These are phyloP conservation scores for Portevinia maculata DNA, from an alignment of 2,888 invertebrate species.

Conservation along the genomic window DNA sequence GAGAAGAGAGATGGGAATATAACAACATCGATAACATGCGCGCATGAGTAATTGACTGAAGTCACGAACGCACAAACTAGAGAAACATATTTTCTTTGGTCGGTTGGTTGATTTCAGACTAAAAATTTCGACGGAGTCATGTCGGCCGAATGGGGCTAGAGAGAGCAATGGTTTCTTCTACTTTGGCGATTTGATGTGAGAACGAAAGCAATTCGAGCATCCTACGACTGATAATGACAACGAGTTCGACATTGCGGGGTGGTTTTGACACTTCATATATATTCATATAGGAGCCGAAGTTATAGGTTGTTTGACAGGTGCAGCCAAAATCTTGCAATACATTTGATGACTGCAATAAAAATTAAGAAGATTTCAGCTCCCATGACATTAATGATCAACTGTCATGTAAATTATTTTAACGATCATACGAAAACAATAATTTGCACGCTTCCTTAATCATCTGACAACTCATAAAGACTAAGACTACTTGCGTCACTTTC, in stretches of 20 bases:
- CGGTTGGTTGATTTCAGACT: slow-evolving; percentile 49
- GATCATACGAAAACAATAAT: neutral
- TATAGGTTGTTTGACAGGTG: too few species aligned
- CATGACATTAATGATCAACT: neutral
- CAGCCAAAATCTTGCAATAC: neutral
- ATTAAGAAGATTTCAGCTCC: too few species aligned
- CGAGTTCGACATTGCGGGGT: slow-evolving; percentile 24
- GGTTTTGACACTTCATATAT: slow-evolving; percentile 24
- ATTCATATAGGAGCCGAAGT: too few species aligned
- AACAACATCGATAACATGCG: slow-evolving; percentile 68
- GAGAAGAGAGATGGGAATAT: slow-evolving; percentile 37
- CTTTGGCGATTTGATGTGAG: slow-evolving; percentile 26
- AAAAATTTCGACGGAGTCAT: slow-evolving; percentile 35
- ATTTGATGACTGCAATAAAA: too few species aligned
- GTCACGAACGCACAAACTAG: slow-evolving; percentile 66
- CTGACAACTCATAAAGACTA: neutral
- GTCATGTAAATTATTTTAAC: neutral
- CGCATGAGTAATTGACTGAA: slow-evolving; percentile 73
- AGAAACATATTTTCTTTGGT: slow-evolving; percentile 51
- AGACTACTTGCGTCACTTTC: slow-evolving; percentile 16
- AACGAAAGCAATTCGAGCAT: slow-evolving; percentile 36
- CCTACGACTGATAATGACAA: slow-evolving; percentile 47
- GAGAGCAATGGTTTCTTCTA: slow-evolving; percentile 59
- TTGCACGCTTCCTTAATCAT: neutral
- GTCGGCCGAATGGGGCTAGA: slow-evolving; percentile 63